Evolutionary conservation across 2,888 invertebrate genomes (phyloP), one percentile per base, ranked within the genome.

Genomic region (Perizoma affinitatum): DNA sequence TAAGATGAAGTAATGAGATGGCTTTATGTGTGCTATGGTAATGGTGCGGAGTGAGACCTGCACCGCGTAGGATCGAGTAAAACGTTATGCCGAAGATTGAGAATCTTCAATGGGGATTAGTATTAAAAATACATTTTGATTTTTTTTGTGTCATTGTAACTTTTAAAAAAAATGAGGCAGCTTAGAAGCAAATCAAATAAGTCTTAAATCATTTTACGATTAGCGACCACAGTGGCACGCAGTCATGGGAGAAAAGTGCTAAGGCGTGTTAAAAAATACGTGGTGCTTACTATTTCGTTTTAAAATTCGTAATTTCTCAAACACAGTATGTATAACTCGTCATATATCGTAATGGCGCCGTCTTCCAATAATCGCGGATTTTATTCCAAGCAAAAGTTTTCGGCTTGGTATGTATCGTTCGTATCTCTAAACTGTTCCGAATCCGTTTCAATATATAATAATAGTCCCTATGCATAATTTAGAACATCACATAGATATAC

Each of bases 51-150:
- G 48, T 51, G 7, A 51, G 22, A 84, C 78, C 79, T 79, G 82
- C 84, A 83, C 83, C 84, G 82, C 78, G 75, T 86, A 84, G 81
- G 54, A 78, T 84, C 83, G 81, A 83, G 81, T 85, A 79, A 77
- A 83, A 78, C 80, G 81, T 70, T 82, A 83, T 82, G 79, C 77
- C 75, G 88, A 84, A 86, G 90, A 86, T 91, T 90, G 79, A 84
- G 86, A 91, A 90, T 91, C 91, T 90, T 87, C 87, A 80, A 76
- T 78, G 80, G 80, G 76, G 76, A 62, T 83, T 82, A 79, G 90
- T 90, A 89, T 91, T 79, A 80, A 87, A 90, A 91, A 90, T 90
- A 90, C 89, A 84, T 74, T 83, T 78, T 79, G 76, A 80, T 71
- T 75, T 78, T 80, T 77, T 75, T 76, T 78, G 73, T 78, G 79